Percentiles rank a stretch among this genome's conserved stretches.
Conservation (phyloP, 2,888 invertebrate species). For the Sympetrum striolatum region DNA sequence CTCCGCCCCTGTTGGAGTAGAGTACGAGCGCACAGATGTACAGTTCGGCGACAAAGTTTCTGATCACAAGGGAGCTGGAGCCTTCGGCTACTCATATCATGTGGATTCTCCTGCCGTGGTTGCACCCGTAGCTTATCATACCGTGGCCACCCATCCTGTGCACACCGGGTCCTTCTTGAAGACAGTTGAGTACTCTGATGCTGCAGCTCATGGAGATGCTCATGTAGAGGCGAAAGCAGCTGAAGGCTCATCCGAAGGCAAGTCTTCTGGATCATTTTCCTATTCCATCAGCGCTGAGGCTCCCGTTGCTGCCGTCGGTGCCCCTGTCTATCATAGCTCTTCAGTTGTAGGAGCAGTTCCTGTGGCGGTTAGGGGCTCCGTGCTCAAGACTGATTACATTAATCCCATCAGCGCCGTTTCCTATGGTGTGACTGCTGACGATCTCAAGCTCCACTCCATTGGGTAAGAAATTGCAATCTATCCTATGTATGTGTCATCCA, state of each 20-base stretch:
- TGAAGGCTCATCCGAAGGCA: background rate
- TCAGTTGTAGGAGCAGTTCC: background rate
- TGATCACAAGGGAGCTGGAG: background rate
- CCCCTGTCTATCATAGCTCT: background rate
- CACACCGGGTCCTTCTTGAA: background rate
- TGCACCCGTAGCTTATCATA: background rate
- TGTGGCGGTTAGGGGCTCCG: background rate
- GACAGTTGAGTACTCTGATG: background rate
- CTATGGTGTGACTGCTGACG: background rate
- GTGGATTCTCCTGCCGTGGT: background rate
- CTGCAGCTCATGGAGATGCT: background rate
- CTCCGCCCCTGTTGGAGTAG: background rate
- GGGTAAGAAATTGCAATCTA: background rate
- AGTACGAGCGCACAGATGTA: background rate
- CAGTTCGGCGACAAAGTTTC: background rate
- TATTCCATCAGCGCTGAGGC: background rate
- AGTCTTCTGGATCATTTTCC: background rate
- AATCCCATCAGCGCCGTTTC: background rate
- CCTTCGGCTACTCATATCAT: background rate
- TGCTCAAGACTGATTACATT: background rate
- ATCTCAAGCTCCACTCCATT: background rate
- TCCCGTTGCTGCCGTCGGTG: background rate
- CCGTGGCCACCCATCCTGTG: background rate
- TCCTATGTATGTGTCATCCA: too few species aligned
- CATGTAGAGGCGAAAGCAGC: background rate